Conservation (phyloP, 1,140 invertebrate species). For the Metaphire vulgaris region DNA sequence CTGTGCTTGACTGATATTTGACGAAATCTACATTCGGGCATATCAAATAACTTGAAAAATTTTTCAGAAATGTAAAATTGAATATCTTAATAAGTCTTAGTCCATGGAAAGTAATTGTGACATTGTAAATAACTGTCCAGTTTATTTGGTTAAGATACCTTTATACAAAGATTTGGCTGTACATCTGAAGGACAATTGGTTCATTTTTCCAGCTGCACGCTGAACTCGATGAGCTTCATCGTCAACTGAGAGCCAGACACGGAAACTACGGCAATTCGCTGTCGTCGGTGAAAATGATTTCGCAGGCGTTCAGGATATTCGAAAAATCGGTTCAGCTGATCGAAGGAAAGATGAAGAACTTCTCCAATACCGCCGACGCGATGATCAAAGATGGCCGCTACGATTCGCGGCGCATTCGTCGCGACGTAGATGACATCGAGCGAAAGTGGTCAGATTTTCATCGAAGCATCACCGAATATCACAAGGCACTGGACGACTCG, state of each 20-base stretch:
- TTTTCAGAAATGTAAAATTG: too few relatives aligned
- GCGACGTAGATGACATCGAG: slow-evolving; percentile 62
- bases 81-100: too few relatives aligned
- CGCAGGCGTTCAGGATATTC: slow-evolving; percentile 67
- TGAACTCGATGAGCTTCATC: slow-evolving; percentile 62
- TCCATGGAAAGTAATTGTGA: too few relatives aligned
- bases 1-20: too few relatives aligned
- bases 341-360: slow-evolving; percentile 66
- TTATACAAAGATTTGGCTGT: too few relatives aligned
- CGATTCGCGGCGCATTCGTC: slow-evolving; percentile 58
- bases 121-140: too few relatives aligned
- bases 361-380: slow-evolving; percentile 64
- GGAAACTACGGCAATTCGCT: slow-evolving; percentile 68
- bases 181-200: too few relatives aligned
- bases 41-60: too few relatives aligned
- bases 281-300: slow-evolving; percentile 62
- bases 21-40: too few relatives aligned
- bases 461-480: slow-evolving; percentile 62
- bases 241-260: slow-evolving; percentile 60
- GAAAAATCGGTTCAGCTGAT: slow-evolving; percentile 70
- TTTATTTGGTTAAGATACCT: too few relatives aligned
- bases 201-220: slow-evolving; percentile 60
- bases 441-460: slow-evolving; percentile 68
- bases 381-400: slow-evolving; percentile 58
- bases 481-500: slow-evolving; percentile 57